Conservation (phyloP, 2,888 invertebrate species). For the Andrena camellia region DNA sequence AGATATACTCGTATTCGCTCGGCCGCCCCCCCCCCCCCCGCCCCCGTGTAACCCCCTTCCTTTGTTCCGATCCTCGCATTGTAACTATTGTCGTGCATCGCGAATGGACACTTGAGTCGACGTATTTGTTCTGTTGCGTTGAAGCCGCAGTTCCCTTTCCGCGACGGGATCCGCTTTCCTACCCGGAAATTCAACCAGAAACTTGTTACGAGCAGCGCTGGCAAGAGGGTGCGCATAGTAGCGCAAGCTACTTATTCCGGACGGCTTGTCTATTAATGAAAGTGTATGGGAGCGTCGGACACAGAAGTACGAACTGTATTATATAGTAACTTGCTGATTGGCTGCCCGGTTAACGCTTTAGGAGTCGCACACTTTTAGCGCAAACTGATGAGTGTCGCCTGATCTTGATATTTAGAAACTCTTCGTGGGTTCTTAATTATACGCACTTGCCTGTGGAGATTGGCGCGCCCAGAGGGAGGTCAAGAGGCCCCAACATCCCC, state of each 20-base stretch:
- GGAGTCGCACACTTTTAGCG: no score
- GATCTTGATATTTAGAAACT: no score
- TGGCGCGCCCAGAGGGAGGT: no score
- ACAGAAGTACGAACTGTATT: not conserved
- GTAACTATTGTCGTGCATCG: slow-evolving; percentile 50
- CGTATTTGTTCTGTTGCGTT: slow-evolving; percentile 53
- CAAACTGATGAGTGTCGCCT: no score
- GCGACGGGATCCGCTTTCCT: slow-evolving; percentile 42
- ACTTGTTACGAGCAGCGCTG: slow-evolving; percentile 18
- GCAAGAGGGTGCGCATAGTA: slow-evolving; percentile 2
- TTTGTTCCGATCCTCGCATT: slow-evolving; percentile 51
- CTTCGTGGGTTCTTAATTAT: no score
- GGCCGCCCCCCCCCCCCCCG: no score
- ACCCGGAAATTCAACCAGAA: slow-evolving; percentile 42
- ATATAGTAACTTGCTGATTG: no score
- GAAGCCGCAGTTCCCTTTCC: slow-evolving; percentile 41
- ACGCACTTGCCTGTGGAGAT: no score
- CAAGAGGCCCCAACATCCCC: no score
- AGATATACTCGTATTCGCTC: not conserved
- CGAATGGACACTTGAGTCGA: slow-evolving; percentile 63
- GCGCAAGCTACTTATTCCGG: slow-evolving; percentile 6
- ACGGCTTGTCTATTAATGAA: slow-evolving; percentile 12
- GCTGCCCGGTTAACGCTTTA: no score
- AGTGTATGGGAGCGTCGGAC: not conserved
- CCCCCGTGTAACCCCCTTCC: slow-evolving; percentile 2